Evolutionary conservation across 2,113 vertebrate genomes (phyloP), one percentile per base, ranked within the genome.

Genomic region (Megatriorchis doriae): DNA sequence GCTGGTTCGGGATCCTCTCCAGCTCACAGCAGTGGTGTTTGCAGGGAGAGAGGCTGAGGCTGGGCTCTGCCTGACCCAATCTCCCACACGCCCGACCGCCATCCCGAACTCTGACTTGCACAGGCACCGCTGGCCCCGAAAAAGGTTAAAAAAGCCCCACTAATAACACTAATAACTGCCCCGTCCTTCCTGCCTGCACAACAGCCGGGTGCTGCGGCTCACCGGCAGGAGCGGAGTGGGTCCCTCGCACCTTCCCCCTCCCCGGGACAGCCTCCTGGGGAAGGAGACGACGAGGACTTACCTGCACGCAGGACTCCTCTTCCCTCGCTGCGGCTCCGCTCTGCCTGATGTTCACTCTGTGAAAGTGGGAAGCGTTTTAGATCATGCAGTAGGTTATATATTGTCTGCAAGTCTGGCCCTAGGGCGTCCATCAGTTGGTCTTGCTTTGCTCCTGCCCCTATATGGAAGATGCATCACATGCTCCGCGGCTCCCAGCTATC

Each of bases 331-430:
- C 87, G 0, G 91, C 96, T 95, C 87, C 0, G 53, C 82, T 66
- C 95, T 81, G 97, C 92, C 97, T 96, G 96, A 83, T 91, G 94
- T 95, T 96, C 88, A 26, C 94, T 92, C 95, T 90, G 78, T 91
- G 97, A 45, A 95, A 96, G 92, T 90, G 97, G 96, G 97, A 97
- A 98, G 97, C 94, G 81, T 81, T 91, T 92, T 63, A 95, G 96
- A 96, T 94, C 73, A 48, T 94, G 97, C 94, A 74, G 70, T 94
- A 97, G 96, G 97, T 97, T 98, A 97, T 98, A 97, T 97, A 97
- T 97, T 97, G 97, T 97, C 97, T 97, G 96, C 97, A 95, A 97
- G 97, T 97, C 90, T 98, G 98, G 97, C 97, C 97, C 95, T 97
- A 97, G 97, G 97, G 98, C 96, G 96, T 96, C 97, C 96, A 96